These are phyloP conservation scores for Mellivora capensis DNA, from an alignment of 2,113 vertebrate genomes.

Conservation along the genomic window DNA sequence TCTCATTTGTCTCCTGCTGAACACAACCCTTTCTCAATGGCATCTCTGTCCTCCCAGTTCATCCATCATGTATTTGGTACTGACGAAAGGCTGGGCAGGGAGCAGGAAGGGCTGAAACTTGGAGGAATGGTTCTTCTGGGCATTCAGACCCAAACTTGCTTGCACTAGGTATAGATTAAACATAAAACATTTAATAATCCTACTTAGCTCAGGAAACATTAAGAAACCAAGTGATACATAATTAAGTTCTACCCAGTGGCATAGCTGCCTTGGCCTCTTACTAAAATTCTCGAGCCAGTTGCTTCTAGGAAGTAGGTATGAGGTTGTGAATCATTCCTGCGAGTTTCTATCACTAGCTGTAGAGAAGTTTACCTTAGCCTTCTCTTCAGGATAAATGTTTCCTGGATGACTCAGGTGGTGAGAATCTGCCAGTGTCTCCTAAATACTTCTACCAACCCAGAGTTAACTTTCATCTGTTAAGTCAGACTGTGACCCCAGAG, in stretches of 20 bases:
- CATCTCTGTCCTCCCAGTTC: neutral
- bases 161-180: constrained; percentile 47
- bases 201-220: neutral
- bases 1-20: neutral
- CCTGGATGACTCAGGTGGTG: neutral
- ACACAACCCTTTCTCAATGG: neutral
- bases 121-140: neutral
- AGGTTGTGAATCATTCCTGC: neutral
- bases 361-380: neutral
- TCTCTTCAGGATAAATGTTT: neutral
- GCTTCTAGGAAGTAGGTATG: neutral
- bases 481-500: neutral
- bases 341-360: neutral
- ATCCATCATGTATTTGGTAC: neutral
- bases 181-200: constrained; percentile 44
- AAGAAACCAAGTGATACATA: constrained; percentile 33
- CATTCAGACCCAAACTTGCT: neutral
- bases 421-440: neutral
- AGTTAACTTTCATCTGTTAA: neutral
- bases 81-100: neutral
- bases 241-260: neutral
- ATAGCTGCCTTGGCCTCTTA: constrained; percentile 20
- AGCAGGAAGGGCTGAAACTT: neutral
- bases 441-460: neutral
- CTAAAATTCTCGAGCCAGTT: neutral